A percentile compares a stretch with the other conserved stretches of the same genome.
phyloP scores from a whole-genome alignment of 2,797 vertebrate genomes.

The Distichodus sexfasciatus region DNA sequence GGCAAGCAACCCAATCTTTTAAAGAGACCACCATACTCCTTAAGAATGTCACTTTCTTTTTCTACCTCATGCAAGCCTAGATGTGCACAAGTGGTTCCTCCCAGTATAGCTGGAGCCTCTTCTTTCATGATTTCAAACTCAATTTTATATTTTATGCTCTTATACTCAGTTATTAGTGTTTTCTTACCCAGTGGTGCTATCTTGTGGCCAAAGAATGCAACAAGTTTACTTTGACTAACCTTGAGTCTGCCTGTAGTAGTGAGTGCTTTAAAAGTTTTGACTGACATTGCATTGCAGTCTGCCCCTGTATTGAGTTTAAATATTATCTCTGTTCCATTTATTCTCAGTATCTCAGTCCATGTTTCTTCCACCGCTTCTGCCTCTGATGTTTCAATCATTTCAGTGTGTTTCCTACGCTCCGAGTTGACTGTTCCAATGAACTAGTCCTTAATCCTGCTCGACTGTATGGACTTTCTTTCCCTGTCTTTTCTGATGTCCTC shows the following conservation, averaged over 20 bases:
- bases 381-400: background rate
- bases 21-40: background rate
- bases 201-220: conserved; percentile 15
- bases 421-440: background rate
- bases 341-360: background rate
- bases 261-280: background rate
- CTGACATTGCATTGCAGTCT: conserved; percentile 9
- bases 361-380: background rate
- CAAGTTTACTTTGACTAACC: background rate
- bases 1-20: background rate
- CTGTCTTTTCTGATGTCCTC: background rate
- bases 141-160: background rate
- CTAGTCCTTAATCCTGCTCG: background rate
- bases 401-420: no score
- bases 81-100: background rate
- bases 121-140: background rate
- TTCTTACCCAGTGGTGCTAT: background rate
- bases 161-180: background rate
- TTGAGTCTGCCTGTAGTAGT: background rate
- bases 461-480: background rate
- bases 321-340: background rate
- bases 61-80: background rate
- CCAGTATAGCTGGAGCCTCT: conserved; percentile 3
- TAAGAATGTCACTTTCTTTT: background rate
- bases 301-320: conserved; percentile 1